Percentiles rank a stretch among this genome's conserved stretches.
Evolutionary conservation across 2,113 vertebrate species (phyloP).

Genomic region (Sprattus sprattus): DNA sequence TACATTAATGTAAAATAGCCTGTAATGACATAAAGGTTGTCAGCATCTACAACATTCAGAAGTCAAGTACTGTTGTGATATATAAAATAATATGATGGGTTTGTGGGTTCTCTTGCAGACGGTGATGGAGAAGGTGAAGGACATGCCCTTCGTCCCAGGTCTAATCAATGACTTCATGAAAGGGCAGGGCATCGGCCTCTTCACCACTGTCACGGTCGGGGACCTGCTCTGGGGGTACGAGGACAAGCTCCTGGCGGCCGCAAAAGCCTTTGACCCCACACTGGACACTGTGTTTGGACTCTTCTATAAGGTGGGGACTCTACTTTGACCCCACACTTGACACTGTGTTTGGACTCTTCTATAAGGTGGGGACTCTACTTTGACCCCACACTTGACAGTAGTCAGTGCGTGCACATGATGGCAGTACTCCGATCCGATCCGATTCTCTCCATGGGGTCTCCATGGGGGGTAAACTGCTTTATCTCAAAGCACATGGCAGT

Average conservation of each 20-base stretch:
- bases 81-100: too few species aligned
- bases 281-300: constrained; percentile 82
- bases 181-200: constrained; percentile 68
- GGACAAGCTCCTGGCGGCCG: constrained; percentile 74
- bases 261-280: constrained; percentile 43
- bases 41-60: too few species aligned
- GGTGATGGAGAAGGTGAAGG: constrained; percentile 74
- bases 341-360: constrained; percentile 83
- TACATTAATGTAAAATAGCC: too few species aligned
- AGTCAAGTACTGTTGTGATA: too few species aligned
- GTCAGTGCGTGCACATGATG: too few species aligned
- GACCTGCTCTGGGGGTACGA: constrained; percentile 92
- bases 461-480: too few species aligned
- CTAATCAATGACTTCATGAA: constrained; percentile 63
- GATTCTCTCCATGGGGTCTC: too few species aligned
- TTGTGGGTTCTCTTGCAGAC: constrained; percentile 67
- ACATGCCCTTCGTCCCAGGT: accelerated
- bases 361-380: constrained; percentile 76
- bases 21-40: too few species aligned
- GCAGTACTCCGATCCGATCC: too few species aligned
- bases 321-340: constrained; percentile 59
- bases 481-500: too few species aligned
- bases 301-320: constrained; percentile 81
- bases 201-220: constrained; percentile 72
- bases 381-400: constrained; percentile 57